Conservation (phyloP, 2,113 vertebrate species). For the Chionodraco myersi region DNA sequence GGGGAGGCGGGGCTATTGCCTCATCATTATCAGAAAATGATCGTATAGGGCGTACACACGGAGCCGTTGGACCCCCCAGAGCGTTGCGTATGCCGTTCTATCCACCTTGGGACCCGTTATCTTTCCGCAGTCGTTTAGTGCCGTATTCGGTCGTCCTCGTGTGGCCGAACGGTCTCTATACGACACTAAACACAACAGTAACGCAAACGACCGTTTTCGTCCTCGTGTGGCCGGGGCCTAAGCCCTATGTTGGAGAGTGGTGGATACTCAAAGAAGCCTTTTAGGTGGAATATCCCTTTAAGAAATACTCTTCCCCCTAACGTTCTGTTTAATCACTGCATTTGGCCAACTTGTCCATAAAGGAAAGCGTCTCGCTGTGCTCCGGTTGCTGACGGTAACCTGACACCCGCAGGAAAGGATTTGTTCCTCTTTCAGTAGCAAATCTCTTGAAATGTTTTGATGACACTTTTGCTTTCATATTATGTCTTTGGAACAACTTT, state of each 20-base stretch:
- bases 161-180: too few relatives aligned
- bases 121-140: too few relatives aligned
- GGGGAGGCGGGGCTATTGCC: too few relatives aligned
- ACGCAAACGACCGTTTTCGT: too few relatives aligned
- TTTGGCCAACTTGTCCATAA: background rate
- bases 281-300: background rate
- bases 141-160: too few relatives aligned
- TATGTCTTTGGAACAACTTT: conserved; percentile 7
- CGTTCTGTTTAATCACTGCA: background rate
- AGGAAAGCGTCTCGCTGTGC: conserved; percentile 7
- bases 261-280: background rate
- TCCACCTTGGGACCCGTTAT: too few relatives aligned
- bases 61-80: too few relatives aligned
- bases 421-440: conserved; percentile 32
- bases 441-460: conserved; percentile 45
- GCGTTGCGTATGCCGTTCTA: too few relatives aligned
- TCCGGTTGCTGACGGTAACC: conserved; percentile 20
- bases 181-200: too few relatives aligned
- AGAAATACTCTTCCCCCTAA: background rate
- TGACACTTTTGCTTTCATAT: conserved; percentile 13
- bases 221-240: too few relatives aligned
- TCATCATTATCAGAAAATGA: too few relatives aligned
- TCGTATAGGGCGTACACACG: too few relatives aligned
- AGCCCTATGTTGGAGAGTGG: background rate
- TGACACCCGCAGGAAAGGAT: conserved; percentile 35